Evolutionary conservation across 2,113 vertebrate genomes (phyloP), one percentile per base, ranked within the genome.

Genomic region (Vimba vimba): DNA sequence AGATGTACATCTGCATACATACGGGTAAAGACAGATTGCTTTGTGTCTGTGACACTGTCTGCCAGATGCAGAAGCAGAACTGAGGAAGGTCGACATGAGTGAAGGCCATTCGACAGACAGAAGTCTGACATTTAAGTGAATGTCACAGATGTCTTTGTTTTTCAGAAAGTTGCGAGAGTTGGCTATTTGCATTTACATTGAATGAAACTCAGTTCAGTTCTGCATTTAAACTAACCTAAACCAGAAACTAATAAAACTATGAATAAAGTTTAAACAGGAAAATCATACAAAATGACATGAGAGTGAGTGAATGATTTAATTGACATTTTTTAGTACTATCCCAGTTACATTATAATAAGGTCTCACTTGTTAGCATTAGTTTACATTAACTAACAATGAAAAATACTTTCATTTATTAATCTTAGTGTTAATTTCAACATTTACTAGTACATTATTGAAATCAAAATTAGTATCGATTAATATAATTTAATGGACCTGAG

Each of bases 41-140:
- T 23, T 39, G 19, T 39, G 73, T 50, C 6, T 74, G 5, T 15
- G 4, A 25, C 15, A 17, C 2, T n/a, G 27, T 76, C 2, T 27
- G 17, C 13, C 15, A 76, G 25, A 30, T 11, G 6, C 25, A 27
- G 55, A 36, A 60, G 5, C 36, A 45, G 43, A 64, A 19, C 4
- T 23, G n/a, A 23, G 55, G 43, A 2, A 62, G 4, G 25, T 50
- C 50, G 55, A 33, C 6, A 81, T 50, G 52, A 86, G 68, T 66
- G 68, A 73, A 71, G 21, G 23, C 33, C 30, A 6, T 59, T 59
- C 45, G 59, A 55, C 64, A 39, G 43, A 39, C 59, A 27, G 21
- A 82, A 33, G 30, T 75, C 30, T 86, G 79, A 74, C 77, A 68
- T 86, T 82, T 57, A 8, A n/a, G 12, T 76, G 43, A 77, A 82